Evolutionary conservation across 2,113 vertebrate genomes (phyloP).

Genomic region (Columba livia): DNA sequence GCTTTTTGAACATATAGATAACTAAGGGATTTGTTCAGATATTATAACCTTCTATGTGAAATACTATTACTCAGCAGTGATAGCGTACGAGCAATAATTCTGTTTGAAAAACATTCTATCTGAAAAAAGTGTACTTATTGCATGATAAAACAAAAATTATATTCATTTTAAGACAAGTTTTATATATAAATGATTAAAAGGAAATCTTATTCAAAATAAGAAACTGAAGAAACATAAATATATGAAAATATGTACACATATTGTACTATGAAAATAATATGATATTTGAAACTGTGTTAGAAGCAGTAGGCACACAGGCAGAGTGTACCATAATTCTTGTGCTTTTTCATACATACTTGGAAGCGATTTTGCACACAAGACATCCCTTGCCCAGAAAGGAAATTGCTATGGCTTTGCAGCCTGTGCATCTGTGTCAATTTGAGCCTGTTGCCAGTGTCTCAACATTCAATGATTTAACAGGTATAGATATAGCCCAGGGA

Average conservation of each 20-base stretch:
- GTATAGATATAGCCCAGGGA: background rate
- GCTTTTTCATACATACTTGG: background rate
- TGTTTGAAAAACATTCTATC: background rate
- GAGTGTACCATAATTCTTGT: background rate
- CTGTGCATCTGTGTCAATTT: background rate
- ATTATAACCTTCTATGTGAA: background rate
- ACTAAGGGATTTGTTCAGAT: background rate
- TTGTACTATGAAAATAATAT: background rate
- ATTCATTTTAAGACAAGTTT: background rate
- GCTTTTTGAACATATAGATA: background rate
- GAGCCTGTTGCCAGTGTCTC: background rate
- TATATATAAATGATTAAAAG: background rate
- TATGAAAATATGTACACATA: background rate
- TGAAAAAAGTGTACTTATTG: background rate
- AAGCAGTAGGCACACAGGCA: background rate
- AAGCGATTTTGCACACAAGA: background rate
- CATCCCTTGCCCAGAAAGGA: background rate
- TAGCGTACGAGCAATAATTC: background rate
- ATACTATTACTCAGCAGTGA: background rate
- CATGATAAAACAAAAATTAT: background rate
- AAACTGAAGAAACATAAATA: background rate
- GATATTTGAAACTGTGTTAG: background rate
- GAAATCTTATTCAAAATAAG: background rate
- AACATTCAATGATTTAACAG: background rate
- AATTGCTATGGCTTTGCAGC: background rate